phyloP scores from a whole-genome alignment of 1,140 invertebrate genomes.

The Pogonus chalceus region DNA sequence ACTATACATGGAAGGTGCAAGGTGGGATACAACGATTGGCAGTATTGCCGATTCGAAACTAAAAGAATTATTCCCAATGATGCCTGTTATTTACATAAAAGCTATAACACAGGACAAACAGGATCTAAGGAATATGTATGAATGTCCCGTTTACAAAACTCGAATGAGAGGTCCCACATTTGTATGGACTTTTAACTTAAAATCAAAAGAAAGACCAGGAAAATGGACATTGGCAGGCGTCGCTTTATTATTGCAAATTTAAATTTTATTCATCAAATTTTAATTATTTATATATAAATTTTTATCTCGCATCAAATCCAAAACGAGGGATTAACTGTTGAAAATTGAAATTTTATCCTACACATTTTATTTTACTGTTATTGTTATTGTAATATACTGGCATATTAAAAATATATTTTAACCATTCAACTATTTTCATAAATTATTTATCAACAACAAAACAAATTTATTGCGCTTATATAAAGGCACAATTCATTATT shows the following conservation, averaged over 20 bases:
- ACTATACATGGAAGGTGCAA: conserved; percentile 86
- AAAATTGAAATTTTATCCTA: too few relatives aligned
- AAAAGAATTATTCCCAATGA: conserved; percentile 80
- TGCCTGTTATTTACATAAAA: conserved; percentile 89
- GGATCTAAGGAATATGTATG: conserved; percentile 78
- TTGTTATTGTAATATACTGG: too few relatives aligned
- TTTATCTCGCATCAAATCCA: too few relatives aligned
- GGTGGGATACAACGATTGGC: conserved; percentile 73
- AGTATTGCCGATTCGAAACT: conserved; percentile 72
- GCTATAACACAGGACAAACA: conserved; percentile 80
- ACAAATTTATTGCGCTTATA: too few relatives aligned
- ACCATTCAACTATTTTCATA: neutral
- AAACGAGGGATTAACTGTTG: too few relatives aligned
- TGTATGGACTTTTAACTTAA: conserved; percentile 93
- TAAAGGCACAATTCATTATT: neutral
- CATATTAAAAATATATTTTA: neutral
- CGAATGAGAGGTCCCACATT: conserved; percentile 76
- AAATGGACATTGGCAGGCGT: conserved; percentile 92
- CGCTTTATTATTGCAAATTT: conserved; percentile 71
- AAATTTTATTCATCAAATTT: conserved; percentile 25
- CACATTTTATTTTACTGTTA: too few relatives aligned
- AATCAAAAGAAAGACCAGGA: conserved; percentile 75
- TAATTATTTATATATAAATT: too few relatives aligned
- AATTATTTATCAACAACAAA: neutral
- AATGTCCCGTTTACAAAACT: conserved; percentile 91